Conservation (phyloP, 1,140 invertebrate genomes). For the Trachymyrmex cornetzi region DNA sequence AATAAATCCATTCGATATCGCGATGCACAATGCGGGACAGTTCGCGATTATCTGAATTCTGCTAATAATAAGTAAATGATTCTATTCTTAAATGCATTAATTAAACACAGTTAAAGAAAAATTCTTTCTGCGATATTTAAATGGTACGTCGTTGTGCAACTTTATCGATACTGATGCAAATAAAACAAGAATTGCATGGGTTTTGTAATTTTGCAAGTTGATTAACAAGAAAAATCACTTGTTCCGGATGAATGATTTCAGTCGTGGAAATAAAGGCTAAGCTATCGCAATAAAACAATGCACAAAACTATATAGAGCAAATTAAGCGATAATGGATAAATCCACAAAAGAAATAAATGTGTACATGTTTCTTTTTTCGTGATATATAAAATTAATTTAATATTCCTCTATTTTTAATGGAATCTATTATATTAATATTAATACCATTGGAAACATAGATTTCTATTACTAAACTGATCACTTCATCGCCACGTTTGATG, state of each 20-base stretch:
- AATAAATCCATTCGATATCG: slow-evolving; percentile 24
- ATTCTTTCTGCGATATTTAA: neutral
- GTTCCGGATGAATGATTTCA: neutral
- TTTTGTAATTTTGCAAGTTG: neutral
- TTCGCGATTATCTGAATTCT: slow-evolving; percentile 43
- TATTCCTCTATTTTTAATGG: neutral
- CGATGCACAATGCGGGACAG: neutral
- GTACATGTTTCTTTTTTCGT: neutral
- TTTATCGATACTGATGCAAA: neutral
- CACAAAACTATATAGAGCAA: neutral
- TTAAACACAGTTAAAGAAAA: neutral
- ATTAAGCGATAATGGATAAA: neutral
- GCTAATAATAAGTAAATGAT: slow-evolving; percentile 9
- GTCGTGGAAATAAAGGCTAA: neutral
- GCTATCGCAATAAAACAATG: neutral
- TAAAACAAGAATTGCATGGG: neutral
- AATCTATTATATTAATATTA: neutral
- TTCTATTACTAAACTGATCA: too few relatives aligned
- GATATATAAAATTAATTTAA: neutral
- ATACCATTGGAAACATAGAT: too few relatives aligned
- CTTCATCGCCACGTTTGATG: too few relatives aligned
- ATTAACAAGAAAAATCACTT: neutral
- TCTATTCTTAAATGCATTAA: slow-evolving; percentile 16
- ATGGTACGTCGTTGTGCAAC: neutral
- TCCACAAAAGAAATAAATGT: neutral